Base-by-base conservation (phyloP, 2,797 vertebrate species). In the Pelobates cultripes region DNA sequence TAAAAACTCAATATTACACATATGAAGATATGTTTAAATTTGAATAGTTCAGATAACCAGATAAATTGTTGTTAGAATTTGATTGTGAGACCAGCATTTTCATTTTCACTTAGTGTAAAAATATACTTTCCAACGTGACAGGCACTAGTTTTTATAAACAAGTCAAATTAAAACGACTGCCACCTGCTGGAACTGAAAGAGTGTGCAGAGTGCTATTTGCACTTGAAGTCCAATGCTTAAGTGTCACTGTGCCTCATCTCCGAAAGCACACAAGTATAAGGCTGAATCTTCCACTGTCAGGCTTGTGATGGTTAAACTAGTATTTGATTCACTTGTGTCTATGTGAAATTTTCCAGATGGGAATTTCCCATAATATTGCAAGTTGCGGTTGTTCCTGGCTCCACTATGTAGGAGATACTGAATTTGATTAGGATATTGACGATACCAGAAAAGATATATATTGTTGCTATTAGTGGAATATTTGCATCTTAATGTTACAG, bases 181-280 rank as follows among this genome's bases (percentile, higher is more conserved):
- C 71, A 68, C 63, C 78, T 69, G 43, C 60, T 74, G 78, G 9
- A 6, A 4, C 8, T 13, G 3, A 15, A 8, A 0, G 6, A 3
- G 10, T 9, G 15, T 74, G 7, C 47, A 57, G 9, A 53, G 15
- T 0, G 10, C 5, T 7, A 8, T 74, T 78, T 73, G 57, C 8
- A 43, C 6, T 10, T 43, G 42, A 15, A 0, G 12, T 3, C 8
- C 45, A 64, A 3, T 51, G 9, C 55, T 42, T 42, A 13, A 28
- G 14, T 8, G 9, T 4, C 60, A 72, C 47, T 73, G 78, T 73
- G 78, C 71, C 4, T 41, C 71, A 73, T 73, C 78, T 5, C 71
- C 44, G 1, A 80, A 45, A 69, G 78, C 78, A 80, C 78, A 80
- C 15, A 80, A 41, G 51, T 80, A 80, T 42, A 80, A 13, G 4